Base-by-base conservation (phyloP, 2,888 invertebrate species). In the Phyllotreta striolata region DNA sequence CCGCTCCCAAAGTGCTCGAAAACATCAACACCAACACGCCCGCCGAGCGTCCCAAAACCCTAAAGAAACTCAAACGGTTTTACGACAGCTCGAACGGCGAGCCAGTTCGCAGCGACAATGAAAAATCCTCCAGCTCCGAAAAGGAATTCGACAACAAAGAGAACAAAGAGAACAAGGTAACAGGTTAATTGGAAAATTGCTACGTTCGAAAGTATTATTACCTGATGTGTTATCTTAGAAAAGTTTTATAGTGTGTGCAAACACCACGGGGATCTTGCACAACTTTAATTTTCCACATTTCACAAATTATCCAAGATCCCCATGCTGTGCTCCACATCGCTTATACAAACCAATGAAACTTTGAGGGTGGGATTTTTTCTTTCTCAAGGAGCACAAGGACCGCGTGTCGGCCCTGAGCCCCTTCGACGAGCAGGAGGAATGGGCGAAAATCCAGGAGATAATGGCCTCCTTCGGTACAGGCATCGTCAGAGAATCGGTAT, bases 381-480 rank as follows among this genome's bases (percentile, higher is more conserved):
- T 38, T 52, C 39, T 52, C 8, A 37, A 64, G 74, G 85, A 81
- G 67, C 79, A 85, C 70, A 81, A 81, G 60, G 83, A 84, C 64
- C 82, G 84, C 34, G 81, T 85, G 67, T 85, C 86, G 60, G 86
- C 93, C 72, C 86, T 95, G 73, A 94, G 93, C 78, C 94, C 95
- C 1, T 95, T 95, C 81, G 94, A 96, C 84, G 95, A 96, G 79
- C 90, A 93, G 83, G 95, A 95, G 83, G 96, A 97, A 84, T 96
- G 97, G 94, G 94, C 94, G 24, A 94, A 96, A 83, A 96, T 97
- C 75, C 93, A 94, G 52, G 95, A 96, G 83, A 96, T 96, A 76
- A 93, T 97, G 91, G 95, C 95, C 46, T 93, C 95, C 1, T 94
- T 97, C 78, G 95, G 96, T 66, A 92, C 91, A 70, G 92, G 91